These are phyloP conservation scores for Octonoba sinensis DNA, from an alignment of 2,888 invertebrate species.

Conservation along the genomic window DNA sequence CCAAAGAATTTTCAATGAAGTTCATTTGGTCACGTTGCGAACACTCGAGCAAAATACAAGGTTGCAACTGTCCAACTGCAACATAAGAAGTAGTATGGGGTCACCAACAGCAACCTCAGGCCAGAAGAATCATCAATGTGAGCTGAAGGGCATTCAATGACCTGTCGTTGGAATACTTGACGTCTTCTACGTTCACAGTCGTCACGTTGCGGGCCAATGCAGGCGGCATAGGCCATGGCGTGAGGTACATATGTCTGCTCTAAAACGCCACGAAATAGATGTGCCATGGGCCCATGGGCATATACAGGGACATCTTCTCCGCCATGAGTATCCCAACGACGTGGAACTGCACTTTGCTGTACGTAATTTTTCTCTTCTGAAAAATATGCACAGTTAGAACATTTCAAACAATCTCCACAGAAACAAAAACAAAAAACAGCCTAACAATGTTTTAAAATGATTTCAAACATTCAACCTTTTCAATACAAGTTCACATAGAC, in stretches of 20 bases:
- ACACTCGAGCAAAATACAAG: not conserved
- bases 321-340: conserved; percentile 85
- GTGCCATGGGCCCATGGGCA: conserved; percentile 84
- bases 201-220: conserved; percentile 74
- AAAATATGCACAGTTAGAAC: too few relatives aligned
- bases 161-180: conserved; percentile 38
- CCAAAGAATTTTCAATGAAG: too few relatives aligned
- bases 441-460: too few relatives aligned
- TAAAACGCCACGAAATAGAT: conserved; percentile 83
- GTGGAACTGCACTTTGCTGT: conserved; percentile 81
- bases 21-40: conserved; percentile 16
- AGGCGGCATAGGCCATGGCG: conserved; percentile 85
- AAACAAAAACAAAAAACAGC: too few relatives aligned
- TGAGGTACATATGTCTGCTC: conserved; percentile 90
- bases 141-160: conserved; percentile 55
- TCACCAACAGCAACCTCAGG: conserved; percentile 1
- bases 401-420: too few relatives aligned
- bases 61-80: conserved; percentile 22
- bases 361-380: conserved; percentile 75
- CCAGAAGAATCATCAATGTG: conserved; percentile 35
- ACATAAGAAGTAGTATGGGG: conserved; percentile 3
- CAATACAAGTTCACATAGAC: too few relatives aligned
- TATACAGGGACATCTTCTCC: conserved; percentile 89
- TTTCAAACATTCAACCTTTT: too few relatives aligned
- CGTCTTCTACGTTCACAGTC: conserved; percentile 57